phyloP scores from a whole-genome alignment of 2,888 invertebrate genomes.

The Clostera curtula region DNA sequence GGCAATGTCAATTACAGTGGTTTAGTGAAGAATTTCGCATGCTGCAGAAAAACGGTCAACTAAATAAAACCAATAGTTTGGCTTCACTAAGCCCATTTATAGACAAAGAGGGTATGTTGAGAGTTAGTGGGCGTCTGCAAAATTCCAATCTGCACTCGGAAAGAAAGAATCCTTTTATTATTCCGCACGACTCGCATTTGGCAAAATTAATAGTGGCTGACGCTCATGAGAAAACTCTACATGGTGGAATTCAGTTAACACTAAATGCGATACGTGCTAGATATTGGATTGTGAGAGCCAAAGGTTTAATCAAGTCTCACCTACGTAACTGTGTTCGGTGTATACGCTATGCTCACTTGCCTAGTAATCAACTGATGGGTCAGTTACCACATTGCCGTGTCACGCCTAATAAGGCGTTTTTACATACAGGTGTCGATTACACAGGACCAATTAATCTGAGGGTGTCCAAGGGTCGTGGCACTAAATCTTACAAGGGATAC shows the following conservation, averaged over 20 bases:
- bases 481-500: no score
- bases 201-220: conserved; percentile 1
- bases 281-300: not conserved
- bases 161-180: conserved; percentile 1
- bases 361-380: conserved; percentile 7
- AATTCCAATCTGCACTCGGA: not conserved
- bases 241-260: not conserved
- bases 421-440: not conserved
- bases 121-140: not conserved
- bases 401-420: not conserved
- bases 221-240: not conserved
- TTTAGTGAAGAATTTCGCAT: not conserved
- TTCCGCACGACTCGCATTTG: conserved; percentile 1
- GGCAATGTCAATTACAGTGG: not conserved
- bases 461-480: no score
- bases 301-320: not conserved
- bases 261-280: not conserved
- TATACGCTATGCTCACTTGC: conserved; percentile 3
- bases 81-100: conserved; percentile 1
- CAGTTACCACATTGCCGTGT: conserved; percentile 6
- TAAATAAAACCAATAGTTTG: conserved; percentile 1
- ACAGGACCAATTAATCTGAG: not conserved
- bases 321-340: conserved; percentile 8
- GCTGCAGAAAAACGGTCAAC: not conserved
- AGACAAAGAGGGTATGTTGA: not conserved